Percentiles rank a stretch among this genome's conserved stretches.
Conservation (phyloP, 1,140 invertebrate species). For the Drosophila pandora region DNA sequence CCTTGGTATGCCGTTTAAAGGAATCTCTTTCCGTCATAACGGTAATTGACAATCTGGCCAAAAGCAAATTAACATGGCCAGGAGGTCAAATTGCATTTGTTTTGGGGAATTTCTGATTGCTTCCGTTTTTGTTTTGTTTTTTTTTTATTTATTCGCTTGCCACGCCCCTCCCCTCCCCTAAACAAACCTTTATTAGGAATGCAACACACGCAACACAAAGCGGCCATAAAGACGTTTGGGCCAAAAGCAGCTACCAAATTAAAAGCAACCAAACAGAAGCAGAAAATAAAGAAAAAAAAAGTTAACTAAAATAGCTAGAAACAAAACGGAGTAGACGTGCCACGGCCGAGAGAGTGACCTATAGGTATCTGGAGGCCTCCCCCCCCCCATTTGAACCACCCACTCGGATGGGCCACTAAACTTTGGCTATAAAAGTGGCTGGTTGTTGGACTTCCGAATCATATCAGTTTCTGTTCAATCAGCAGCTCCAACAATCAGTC, state of each 20-base stretch:
- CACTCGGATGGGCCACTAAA: neutral
- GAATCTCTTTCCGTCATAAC: slow-evolving; percentile 31
- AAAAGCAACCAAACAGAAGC: slow-evolving; percentile 37
- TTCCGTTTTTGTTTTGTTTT: slow-evolving; percentile 57
- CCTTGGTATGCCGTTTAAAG: neutral
- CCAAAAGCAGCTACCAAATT: slow-evolving; percentile 62
- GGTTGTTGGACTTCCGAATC: slow-evolving; percentile 43
- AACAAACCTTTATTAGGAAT: slow-evolving; percentile 54
- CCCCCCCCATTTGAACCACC: slow-evolving; percentile 22
- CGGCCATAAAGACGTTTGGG: slow-evolving; percentile 67
- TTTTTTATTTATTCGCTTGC: slow-evolving; percentile 2
- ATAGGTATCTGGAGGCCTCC: neutral
- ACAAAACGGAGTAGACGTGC: slow-evolving; percentile 52
- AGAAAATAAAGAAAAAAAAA: slow-evolving; percentile 12
- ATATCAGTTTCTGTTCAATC: slow-evolving; percentile 70
- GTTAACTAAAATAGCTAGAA: slow-evolving; percentile 20
- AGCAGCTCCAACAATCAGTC: slow-evolving; percentile 37
- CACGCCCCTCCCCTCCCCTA: neutral
- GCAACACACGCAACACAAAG: slow-evolving; percentile 60
- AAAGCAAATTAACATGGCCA: slow-evolving; percentile 59
- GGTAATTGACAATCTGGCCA: slow-evolving; percentile 42
- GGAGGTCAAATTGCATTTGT: slow-evolving; percentile 50
- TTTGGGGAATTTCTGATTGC: slow-evolving; percentile 64
- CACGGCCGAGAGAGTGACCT: slow-evolving; percentile 52
- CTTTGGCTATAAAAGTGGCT: slow-evolving; percentile 62